Base-by-base conservation (phyloP, 1,140 invertebrate genomes). In the Drosophila punjabiensis region DNA sequence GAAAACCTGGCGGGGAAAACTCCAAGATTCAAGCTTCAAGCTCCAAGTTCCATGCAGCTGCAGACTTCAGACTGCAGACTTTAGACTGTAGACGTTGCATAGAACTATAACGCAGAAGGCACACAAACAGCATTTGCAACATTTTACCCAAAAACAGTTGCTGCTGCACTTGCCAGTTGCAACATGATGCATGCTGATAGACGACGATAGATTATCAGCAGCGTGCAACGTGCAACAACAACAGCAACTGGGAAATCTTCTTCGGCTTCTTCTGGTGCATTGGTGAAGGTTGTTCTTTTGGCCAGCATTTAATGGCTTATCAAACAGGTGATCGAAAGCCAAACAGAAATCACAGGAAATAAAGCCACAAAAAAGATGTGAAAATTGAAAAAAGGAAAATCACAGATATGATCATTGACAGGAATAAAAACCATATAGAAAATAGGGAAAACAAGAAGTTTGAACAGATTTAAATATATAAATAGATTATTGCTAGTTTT, bases 111-210 rank as follows among this genome's bases (percentile, higher is more conserved):
- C 73, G 82, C 82, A 58, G 9, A 11, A 13, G 33, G 33, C 53
- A 37, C 80, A 74, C 28, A 53, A 53, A 60, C 55, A 48, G 62
- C 60, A 82, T 56, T 43, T 33, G 64, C 59, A 78, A 63, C 52
- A 78, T 78, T 78, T 78, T 41, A 61, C 67, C 52, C 3, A 55
- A 55, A 55, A 55, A 55, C 20, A 50, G 62, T 66, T 74, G 62
- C 79, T 66, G 66, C 71, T 67, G 66, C 79, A 87, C 70, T 75
- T 79, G 85, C 85, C 79, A 82, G 67, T 71, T 79, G 85, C 85
- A 81, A 81, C 85, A 89, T 81, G 85, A 88, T 85, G 86, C 76
- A 83, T 83, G 76, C 76, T 82, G 85, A 90, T 89, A 89, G 85
- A 90, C 82, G 86, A 76, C 86, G 79, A 85, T 89, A 89, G 86